A percentile compares a stretch with the other conserved stretches of the same genome.
These are phyloP conservation scores for Phocides pigmalion DNA, from an alignment of 1,140 invertebrate species.

Conservation along the genomic window DNA sequence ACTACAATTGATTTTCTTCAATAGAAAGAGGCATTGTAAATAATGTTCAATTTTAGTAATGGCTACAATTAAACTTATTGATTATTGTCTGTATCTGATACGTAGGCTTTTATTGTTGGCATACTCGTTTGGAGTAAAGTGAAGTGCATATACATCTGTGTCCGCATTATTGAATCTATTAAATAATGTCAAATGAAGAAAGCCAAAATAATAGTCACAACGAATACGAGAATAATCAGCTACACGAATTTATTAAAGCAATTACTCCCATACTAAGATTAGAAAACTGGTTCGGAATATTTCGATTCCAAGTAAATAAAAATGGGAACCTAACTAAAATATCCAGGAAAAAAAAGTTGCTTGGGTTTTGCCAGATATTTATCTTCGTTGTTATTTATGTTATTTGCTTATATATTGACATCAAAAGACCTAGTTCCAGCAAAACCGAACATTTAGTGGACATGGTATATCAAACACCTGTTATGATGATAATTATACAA, in stretches of 20 bases:
- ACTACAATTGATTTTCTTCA: too few relatives aligned
- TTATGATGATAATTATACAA: conserved; percentile 45
- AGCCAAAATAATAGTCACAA: neutral
- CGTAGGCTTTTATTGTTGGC: neutral
- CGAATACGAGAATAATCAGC: neutral
- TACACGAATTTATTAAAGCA: conserved; percentile 32
- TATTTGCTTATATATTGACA: conserved; percentile 35
- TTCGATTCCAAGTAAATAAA: conserved; percentile 41
- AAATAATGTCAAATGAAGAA: neutral
- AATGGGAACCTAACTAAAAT: conserved; percentile 37
- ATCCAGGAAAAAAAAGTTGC: conserved; percentile 43
- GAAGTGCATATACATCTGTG: too few relatives aligned
- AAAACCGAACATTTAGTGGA: conserved; percentile 17
- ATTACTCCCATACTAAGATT: conserved; percentile 41
- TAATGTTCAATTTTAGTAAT: neutral
- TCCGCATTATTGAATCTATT: neutral
- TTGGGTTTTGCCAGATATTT: conserved; percentile 32
- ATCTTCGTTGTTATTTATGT: conserved; percentile 17
- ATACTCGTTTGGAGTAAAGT: too few relatives aligned
- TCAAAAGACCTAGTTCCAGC: neutral
- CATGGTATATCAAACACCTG: conserved; percentile 45
- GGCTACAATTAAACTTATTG: neutral
- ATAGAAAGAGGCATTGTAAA: neutral
- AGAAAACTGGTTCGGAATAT: conserved; percentile 52
- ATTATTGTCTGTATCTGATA: neutral